phyloP scores from a whole-genome alignment of 2,113 vertebrate species.

The Aleadryas rufinucha region DNA sequence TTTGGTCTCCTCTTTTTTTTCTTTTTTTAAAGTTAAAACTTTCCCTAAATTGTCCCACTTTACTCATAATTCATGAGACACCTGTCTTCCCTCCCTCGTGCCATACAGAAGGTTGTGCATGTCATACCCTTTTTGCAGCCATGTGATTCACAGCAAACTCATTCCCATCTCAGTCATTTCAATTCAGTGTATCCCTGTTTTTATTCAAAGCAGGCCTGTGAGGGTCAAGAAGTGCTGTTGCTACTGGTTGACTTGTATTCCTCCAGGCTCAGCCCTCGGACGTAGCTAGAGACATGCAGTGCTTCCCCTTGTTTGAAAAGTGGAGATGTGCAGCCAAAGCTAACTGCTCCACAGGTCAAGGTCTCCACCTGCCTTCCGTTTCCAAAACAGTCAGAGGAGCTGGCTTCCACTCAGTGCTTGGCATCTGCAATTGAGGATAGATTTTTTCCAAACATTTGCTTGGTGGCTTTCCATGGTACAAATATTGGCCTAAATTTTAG shows the following conservation, averaged over 20 bases:
- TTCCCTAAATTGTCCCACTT: slow-evolving; percentile 52
- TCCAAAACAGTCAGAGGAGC: neutral
- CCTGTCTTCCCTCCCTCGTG: slow-evolving; percentile 4
- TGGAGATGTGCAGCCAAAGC: neutral
- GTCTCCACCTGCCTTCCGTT: neutral
- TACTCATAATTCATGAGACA: slow-evolving; percentile 51
- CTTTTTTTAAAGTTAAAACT: slow-evolving; percentile 51
- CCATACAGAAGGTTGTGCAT: neutral
- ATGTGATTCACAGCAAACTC: neutral
- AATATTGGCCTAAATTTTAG: neutral
- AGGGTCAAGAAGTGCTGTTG: neutral
- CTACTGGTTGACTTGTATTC: neutral
- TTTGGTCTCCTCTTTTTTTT: slow-evolving; percentile 21
- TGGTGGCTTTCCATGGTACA: neutral
- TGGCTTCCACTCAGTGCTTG: neutral
- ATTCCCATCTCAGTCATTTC: neutral
- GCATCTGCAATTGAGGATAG: neutral
- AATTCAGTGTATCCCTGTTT: neutral
- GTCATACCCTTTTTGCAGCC: neutral
- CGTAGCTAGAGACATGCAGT: neutral
- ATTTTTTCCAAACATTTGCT: neutral
- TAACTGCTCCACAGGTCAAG: neutral
- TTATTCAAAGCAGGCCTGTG: neutral
- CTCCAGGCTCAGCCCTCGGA: neutral
- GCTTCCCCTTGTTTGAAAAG: neutral